Conservation (phyloP, 2,113 vertebrate species). For the Corydoras maculifer region DNA sequence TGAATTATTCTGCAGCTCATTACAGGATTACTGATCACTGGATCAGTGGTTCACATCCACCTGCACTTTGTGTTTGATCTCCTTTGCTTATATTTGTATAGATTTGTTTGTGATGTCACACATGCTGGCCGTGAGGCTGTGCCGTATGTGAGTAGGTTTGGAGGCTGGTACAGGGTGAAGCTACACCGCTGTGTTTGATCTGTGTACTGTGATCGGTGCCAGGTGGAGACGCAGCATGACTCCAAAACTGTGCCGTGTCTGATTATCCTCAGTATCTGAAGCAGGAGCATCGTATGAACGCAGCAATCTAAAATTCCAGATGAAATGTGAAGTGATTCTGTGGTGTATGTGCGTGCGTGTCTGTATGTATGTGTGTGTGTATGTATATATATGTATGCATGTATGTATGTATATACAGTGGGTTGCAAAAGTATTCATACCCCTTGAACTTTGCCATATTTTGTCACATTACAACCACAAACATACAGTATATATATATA, state of each 20-base stretch:
- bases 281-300: no score
- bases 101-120: neutral
- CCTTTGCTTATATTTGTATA: neutral
- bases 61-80: neutral
- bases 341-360: neutral
- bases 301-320: no score
- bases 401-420: neutral
- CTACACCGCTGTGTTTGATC: neutral
- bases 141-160: neutral
- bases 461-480: no score
- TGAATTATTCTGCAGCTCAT: neutral
- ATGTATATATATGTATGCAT: neutral
- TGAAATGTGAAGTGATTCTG: no score
- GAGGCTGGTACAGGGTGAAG: neutral
- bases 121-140: neutral
- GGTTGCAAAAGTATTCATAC: no score
- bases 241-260: neutral
- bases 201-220: neutral
- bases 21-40: neutral
- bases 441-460: no score
- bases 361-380: neutral
- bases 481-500: no score
- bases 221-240: neutral
- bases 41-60: neutral
- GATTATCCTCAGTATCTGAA: no score